phyloP scores from a whole-genome alignment of 2,888 invertebrate genomes.

The Beris chalybata region DNA sequence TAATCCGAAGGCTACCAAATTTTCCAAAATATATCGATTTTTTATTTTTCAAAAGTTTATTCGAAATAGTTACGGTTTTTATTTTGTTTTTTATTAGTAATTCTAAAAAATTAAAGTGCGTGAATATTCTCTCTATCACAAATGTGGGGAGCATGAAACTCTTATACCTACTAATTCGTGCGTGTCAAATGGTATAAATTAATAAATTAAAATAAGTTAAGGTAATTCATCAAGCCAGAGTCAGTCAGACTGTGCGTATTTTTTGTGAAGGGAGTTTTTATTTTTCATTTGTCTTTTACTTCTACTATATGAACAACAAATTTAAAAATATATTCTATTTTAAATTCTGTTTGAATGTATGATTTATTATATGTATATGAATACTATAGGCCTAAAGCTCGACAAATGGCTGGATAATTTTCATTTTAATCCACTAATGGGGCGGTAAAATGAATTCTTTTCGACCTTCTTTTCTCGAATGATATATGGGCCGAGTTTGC shows the following conservation, averaged over 20 bases:
- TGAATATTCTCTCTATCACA: not conserved
- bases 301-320: too few relatives aligned
- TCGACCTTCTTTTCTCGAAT: conserved; percentile 5
- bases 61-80: too few relatives aligned
- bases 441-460: conserved; percentile 31
- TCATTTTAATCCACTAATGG: conserved; percentile 40
- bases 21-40: too few relatives aligned
- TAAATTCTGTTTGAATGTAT: not conserved
- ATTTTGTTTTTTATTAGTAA: too few relatives aligned
- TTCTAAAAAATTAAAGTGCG: too few relatives aligned
- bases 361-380: not conserved
- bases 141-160: not conserved
- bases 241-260: conserved; percentile 16
- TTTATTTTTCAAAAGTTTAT: too few relatives aligned
- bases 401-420: conserved; percentile 35
- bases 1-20: too few relatives aligned
- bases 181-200: conserved; percentile 37
- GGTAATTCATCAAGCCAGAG: conserved; percentile 39
- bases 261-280: conserved; percentile 15
- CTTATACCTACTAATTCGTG: conserved; percentile 35
- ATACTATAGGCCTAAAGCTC: not conserved
- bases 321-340: not conserved
- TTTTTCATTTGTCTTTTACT: conserved; percentile 12
- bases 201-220: conserved; percentile 41
- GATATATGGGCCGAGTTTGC: not conserved